Evolutionary conservation across 1,140 invertebrate species (phyloP), one percentile per base, ranked within the genome.

Genomic region (Philaenus spumarius): DNA sequence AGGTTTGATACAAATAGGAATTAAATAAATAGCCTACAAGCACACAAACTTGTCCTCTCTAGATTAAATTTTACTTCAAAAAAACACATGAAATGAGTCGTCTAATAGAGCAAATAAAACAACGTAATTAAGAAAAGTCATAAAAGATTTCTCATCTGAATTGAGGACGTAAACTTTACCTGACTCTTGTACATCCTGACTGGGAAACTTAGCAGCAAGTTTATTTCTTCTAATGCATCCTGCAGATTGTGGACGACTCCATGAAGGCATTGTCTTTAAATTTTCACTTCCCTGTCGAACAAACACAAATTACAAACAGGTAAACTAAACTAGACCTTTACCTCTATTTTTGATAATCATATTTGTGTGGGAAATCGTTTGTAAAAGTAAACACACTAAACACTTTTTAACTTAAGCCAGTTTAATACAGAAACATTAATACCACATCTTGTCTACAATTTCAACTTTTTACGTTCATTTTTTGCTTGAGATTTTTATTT

Each of bases 171-270:
- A 15, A 15, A 45, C 17, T 9, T 52, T 24, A 56, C 55, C 42
- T 56, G 42, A 24, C 17, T 56, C 55, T 30, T 46, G 42, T n/a
- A 46, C 22, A 12, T 39, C 19, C 15, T 42, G 55, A 17, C 34
- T 19, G 1, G 45, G 43, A 52, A 63, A 63, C 45, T 60, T 63
- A 1, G 62, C 62, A 43, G 62, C 62, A 30, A 63, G 39, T 55
- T 63, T 63, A 39, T 50, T 61, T 2, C 51, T 52, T 15, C 45
- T 20, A 12, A 14, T 45, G 4, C 48, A 23, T 26, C 59, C 61
- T 2, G 62, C 62, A 50, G 62, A 63, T 46, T 63, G 62, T 9
- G 62, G 62, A 12, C 62, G 51, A 22, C 48, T 63, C 62, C 62
- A 63, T 6, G 62, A 37, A 12, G 62, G 62, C 19, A 19, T 15